Evolutionary conservation across 2,797 vertebrate species (phyloP).

Genomic region (Echiichthys vipera): DNA sequence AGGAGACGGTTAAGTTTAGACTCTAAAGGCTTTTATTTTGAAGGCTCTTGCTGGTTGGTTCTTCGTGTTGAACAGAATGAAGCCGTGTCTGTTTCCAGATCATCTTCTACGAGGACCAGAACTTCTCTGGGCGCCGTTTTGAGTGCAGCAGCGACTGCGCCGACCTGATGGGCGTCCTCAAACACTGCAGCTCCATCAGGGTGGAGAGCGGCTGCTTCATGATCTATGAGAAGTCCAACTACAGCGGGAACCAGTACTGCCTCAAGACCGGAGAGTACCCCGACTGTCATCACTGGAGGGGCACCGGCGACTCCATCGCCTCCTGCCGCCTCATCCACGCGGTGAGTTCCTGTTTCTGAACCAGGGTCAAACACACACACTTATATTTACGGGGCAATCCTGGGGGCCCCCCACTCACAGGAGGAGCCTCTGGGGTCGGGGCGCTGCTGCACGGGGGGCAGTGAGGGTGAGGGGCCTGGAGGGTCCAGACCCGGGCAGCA

Average conservation of each 20-base stretch:
- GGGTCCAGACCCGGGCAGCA: too few relatives aligned
- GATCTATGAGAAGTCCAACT: slow-evolving; percentile 78
- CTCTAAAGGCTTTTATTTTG: too few relatives aligned
- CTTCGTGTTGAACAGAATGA: not conserved
- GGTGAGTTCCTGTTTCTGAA: slow-evolving; percentile 49
- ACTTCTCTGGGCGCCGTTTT: slow-evolving; percentile 73
- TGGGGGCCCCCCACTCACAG: too few relatives aligned
- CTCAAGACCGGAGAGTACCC: slow-evolving; percentile 78
- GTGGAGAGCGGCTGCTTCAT: slow-evolving; percentile 81
- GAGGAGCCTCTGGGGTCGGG: too few relatives aligned
- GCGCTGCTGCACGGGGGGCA: too few relatives aligned
- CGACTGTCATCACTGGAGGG: slow-evolving; percentile 69
- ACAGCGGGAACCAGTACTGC: slow-evolving; percentile 78
- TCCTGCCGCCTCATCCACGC: slow-evolving; percentile 67
- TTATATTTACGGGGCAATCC: too few relatives aligned
- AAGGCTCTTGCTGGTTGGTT: too few relatives aligned
- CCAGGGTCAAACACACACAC: not conserved
- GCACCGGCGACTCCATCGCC: slow-evolving; percentile 54
- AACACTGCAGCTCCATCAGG: slow-evolving; percentile 74
- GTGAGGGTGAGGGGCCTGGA: too few relatives aligned
- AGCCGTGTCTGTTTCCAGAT: slow-evolving; percentile 72
- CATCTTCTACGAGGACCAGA: slow-evolving; percentile 80
- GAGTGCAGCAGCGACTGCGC: slow-evolving; percentile 69
- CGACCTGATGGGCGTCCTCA: slow-evolving; percentile 64
- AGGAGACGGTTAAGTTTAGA: too few relatives aligned